Evolutionary conservation across 2,888 invertebrate species (phyloP), one percentile per base, ranked within the genome.

Genomic region (Drosophila trichaetosa): DNA sequence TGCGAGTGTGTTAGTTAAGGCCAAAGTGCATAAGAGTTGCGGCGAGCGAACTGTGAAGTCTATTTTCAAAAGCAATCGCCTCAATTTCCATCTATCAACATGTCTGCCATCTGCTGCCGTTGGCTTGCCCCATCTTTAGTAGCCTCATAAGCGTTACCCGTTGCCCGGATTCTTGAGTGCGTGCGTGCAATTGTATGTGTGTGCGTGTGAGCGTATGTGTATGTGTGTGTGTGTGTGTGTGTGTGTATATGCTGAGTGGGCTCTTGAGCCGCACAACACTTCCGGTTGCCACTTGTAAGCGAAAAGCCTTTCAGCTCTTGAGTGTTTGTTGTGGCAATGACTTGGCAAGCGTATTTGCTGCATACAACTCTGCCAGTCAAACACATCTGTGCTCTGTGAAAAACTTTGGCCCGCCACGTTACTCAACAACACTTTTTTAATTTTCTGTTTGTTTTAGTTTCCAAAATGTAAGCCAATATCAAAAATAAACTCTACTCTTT

Each of bases 11-110:
- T n/a, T 24, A 24, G 46, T 16, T 46, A 24, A 16, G 46, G 27
- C 33, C 34, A 53, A 69, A 80, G 75, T 73, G 71, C 73, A 62
- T 64, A 61, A 66, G 67, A 72, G 69, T 73, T 69, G 66, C 46
- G 67, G 29, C n/a, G 64, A 34, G 38, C 36, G 52, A 67, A 63
- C 61, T 48, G 5, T 62, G 59, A 63, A 76, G 73, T 71, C 82
- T 65, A 73, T 87, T 76, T 79, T 79, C 52, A 77, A 88, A 80
- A 73, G 81, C 81, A 87, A 88, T 90, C 89, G 86, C 89, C 79
- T 83, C 87, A 79, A 90, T 87, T 88, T 90, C 86, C 86, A 87
- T 72, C 89, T 87, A 86, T 90, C 86, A 90, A 88, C 87, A 90
- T 90, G 84, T 88, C 83, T 87, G 87, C 69, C 68, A 73, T 80